These are phyloP conservation scores for Epizoanthus rinbou DNA, from an alignment of 92 coral and sea anemone species.

Conservation along the genomic window DNA sequence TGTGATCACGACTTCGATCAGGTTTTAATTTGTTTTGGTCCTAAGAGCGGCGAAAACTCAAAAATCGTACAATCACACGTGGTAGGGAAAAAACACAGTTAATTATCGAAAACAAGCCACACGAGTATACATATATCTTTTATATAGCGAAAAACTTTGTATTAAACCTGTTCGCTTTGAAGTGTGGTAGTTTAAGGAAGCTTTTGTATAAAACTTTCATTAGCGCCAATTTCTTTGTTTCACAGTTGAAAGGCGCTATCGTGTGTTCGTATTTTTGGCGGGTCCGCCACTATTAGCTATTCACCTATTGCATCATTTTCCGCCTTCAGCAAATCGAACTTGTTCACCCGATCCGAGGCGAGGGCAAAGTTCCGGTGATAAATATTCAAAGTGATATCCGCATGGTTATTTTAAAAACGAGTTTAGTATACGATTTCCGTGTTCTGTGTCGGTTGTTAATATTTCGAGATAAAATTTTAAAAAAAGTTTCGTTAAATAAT, in stretches of 20 bases:
- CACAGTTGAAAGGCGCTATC: background rate
- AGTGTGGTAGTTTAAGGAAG: no score
- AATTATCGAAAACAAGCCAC: background rate
- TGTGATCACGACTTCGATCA: no score
- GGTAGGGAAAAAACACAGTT: background rate
- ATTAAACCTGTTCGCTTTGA: no score
- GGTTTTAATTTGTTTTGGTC: no score
- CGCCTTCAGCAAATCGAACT: background rate
- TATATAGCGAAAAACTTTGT: no score
- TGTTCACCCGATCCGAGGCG: no score
- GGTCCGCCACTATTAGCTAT: no score
- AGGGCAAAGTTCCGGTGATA: no score
- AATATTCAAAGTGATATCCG: background rate
- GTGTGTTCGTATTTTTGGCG: background rate
- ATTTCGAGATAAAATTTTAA: background rate
- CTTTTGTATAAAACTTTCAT: no score
- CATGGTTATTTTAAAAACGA: background rate
- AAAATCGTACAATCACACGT: no score
- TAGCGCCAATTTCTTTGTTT: conserved; percentile 14
- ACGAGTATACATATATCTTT: background rate
- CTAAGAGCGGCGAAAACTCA: no score
- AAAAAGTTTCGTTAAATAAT: no score
- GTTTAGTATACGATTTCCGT: background rate
- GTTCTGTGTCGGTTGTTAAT: background rate
- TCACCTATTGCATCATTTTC: background rate